Base-by-base conservation (phyloP, 2,797 vertebrate genomes). In the Esox lucius region DNA sequence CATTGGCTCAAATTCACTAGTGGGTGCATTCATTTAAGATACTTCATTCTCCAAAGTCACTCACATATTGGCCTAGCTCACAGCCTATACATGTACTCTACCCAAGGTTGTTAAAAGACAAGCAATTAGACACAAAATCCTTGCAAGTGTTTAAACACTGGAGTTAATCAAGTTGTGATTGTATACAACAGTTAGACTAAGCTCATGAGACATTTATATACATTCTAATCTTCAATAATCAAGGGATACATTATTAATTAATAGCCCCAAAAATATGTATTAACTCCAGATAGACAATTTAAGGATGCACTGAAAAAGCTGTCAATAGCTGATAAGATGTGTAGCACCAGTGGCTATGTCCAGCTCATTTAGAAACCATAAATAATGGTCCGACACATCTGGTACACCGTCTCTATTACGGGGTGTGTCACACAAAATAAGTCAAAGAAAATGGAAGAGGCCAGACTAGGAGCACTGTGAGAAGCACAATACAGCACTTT, bases 401-500 rank as follows among this genome's bases (percentile, higher is more conserved):
- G 24, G n/a, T 26, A 61, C 11, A 22, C 1, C 3, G 56, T 24
- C 22, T 61, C 22, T 9, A 3, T 31, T 31, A 12, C 72, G n/a
- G 19, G 13, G 51, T 70, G 48, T 19, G 42, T 51, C 46, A 31
- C 66, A 68, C 46, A 19, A n/a, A 6, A 9, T 49, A 17, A 75
- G 46, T 9, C 28, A 26, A 68, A 67, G 77, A 39, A 70, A 76
- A 83, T 56, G 78, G 70, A 83, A 80, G 67, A 46, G 70, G 81
- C 88, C 81, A 81, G 42, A 89, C 84, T 78, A 68, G 87, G 80
- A 91, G 89, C 91, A 95, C 93, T 91, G 94, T 96, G 88, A 96
- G 87, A 96, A 97, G 95, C 96, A 99, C 96, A 97, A 95, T 96
- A 98, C 96, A 97, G 95, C 95, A 98, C 96, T 98, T 98, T 98